Base-by-base conservation (phyloP, 2,113 vertebrate genomes). In the Ailuropoda melanoleuca region DNA sequence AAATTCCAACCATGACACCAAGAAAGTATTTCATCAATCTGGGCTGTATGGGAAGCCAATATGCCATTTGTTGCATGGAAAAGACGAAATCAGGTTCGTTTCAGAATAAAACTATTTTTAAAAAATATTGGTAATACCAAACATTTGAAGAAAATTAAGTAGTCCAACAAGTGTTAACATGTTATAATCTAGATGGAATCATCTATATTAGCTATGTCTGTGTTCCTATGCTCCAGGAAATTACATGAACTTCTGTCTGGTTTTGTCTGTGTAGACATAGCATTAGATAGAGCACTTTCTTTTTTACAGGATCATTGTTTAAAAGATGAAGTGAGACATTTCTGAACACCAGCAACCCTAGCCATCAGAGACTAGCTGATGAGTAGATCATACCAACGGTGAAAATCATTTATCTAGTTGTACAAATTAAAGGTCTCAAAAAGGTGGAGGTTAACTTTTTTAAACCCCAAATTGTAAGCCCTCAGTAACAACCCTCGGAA, bases 1-100 rank as follows among this genome's bases (percentile, higher is more conserved):
- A 97, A 90, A 96, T 96, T 96, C 90, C 64, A 78, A 82, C 46
- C 89, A 31, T 60, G 87, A 64, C 58, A 93, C 74, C 90, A 93
- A 96, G 85, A n/a, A 97, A 96, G 93, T 90, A 96, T 60, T 77
- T 96, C 75, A 93, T 90, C 84, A 84, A 43, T 96, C 93, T 83
- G 39, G 82, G 56, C 64, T 26, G 1, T 74, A 48, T 74, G 48
- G 29, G 34, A 95, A 97, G 6, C 70, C 80, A 92, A 50, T 23
- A 68, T 10, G 26, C n/a, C 34, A 87, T 92, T 96, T 80, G 83
- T 53, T 68, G 43, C 29, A 78, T 87, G 56, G 86, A 55, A 96
- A 83, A 97, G n/a, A 97, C 89, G 90, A 97, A 37, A 94, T 88
- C 34, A 89, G 19, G 48, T 89, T 70, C 81, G 64, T 80, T 85